phyloP scores from a whole-genome alignment of 2,888 invertebrate species.

The Ochropleura leucogaster region DNA sequence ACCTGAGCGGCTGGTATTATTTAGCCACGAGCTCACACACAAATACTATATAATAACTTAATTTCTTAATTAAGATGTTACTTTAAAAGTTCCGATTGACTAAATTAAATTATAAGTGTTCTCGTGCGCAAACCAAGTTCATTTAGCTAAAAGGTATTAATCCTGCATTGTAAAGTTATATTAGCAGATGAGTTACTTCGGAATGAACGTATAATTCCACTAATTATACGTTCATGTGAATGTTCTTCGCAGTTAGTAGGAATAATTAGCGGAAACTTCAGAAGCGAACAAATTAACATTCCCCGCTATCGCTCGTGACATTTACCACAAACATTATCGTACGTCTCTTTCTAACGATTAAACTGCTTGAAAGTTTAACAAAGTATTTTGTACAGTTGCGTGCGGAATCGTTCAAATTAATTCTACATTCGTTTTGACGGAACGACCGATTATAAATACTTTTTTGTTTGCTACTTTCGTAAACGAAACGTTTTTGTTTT shows the following conservation, averaged over 20 bases:
- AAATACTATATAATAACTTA: not conserved
- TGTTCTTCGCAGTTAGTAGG: conserved; percentile 39
- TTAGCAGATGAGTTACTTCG: conserved; percentile 33
- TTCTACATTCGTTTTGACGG: conserved; percentile 39
- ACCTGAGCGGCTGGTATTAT: no score
- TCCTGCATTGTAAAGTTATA: conserved; percentile 1
- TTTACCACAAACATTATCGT: conserved; percentile 56
- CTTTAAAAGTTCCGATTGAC: not conserved
- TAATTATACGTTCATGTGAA: conserved; percentile 40
- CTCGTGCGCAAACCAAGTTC: not conserved
- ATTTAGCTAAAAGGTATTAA: conserved; percentile 12
- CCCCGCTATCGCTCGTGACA: conserved; percentile 49
- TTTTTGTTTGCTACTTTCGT: not conserved
- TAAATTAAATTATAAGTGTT: not conserved
- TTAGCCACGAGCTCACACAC: no score
- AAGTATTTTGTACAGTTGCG: conserved; percentile 77
- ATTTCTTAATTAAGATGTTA: not conserved
- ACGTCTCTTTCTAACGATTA: conserved; percentile 76
- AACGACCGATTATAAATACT: conserved; percentile 5
- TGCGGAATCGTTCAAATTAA: conserved; percentile 63
- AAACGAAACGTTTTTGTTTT: conserved; percentile 8
- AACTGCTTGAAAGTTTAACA: conserved; percentile 81
- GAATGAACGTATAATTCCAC: conserved; percentile 35
- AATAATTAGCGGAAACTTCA: conserved; percentile 35
- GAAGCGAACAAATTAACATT: conserved; percentile 41